These are phyloP conservation scores for Entelurus aequoreus DNA, from an alignment of 2,113 vertebrate species.

Conservation along the genomic window DNA sequence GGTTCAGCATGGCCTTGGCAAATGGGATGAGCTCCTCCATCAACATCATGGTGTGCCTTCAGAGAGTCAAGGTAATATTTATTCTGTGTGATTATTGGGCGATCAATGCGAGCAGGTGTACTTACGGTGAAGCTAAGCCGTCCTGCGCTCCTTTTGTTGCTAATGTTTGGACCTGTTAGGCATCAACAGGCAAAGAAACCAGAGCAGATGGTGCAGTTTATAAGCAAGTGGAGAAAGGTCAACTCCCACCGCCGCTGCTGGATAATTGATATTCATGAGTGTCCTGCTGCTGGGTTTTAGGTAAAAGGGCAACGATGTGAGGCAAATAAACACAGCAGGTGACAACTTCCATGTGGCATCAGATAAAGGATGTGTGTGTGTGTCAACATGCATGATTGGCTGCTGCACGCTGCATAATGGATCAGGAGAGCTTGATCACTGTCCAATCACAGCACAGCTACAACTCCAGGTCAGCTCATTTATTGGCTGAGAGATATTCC, in stretches of 20 bases:
- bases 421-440: slow-evolving; percentile 29
- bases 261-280: slow-evolving; percentile 62
- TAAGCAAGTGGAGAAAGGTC: slow-evolving; percentile 15
- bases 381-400: slow-evolving; percentile 3
- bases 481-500: slow-evolving; percentile 22
- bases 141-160: neutral
- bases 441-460: slow-evolving; percentile 19
- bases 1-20: slow-evolving; percentile 78
- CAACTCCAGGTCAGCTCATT: neutral
- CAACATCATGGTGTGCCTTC: slow-evolving; percentile 71
- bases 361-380: slow-evolving; percentile 6
- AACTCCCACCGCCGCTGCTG: slow-evolving; percentile 40
- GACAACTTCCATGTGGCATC: slow-evolving; percentile 39
- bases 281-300: slow-evolving; percentile 19
- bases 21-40: slow-evolving; percentile 83
- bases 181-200: slow-evolving; percentile 20
- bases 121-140: slow-evolving; percentile 40
- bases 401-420: slow-evolving; percentile 7
- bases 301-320: slow-evolving; percentile 43
- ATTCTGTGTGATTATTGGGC: neutral
- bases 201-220: slow-evolving; percentile 46
- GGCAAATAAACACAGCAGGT: slow-evolving; percentile 6
- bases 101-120: slow-evolving; percentile 7
- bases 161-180: slow-evolving; percentile 14
- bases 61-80: slow-evolving; percentile 1